Conservation (phyloP, 2,113 vertebrate species). For the Lathamus discolor region DNA sequence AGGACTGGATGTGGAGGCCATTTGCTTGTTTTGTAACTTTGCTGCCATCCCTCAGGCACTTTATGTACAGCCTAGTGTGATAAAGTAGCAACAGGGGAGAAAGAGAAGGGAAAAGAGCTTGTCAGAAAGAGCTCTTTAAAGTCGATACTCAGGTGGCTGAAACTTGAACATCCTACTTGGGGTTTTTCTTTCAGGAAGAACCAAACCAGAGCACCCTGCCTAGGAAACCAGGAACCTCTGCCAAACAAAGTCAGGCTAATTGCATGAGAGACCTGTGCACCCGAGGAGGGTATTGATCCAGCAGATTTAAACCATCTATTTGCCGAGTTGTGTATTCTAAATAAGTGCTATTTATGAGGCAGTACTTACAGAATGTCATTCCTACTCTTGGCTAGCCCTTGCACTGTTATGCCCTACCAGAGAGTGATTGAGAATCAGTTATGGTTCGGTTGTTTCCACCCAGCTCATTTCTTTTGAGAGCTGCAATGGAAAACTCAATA, state of each 20-base stretch:
- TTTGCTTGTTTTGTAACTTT: background rate
- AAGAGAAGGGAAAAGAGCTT: background rate
- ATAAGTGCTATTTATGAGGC: background rate
- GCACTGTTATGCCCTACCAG: background rate
- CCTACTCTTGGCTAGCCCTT: background rate
- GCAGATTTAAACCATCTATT: background rate
- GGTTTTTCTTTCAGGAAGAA: background rate
- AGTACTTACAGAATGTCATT: background rate
- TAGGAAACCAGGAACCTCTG: background rate
- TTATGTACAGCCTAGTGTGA: background rate
- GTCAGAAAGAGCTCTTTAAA: background rate
- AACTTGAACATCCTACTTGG: background rate
- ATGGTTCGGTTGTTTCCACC: accelerated
- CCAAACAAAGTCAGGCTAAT: background rate
- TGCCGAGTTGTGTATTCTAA: background rate
- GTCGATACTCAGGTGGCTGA: background rate
- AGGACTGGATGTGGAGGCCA: background rate
- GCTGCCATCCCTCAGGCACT: background rate
- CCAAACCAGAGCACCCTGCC: background rate
- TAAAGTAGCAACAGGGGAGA: background rate
- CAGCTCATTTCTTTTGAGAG: background rate
- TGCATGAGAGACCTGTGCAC: background rate
- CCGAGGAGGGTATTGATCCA: background rate
- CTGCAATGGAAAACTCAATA: background rate
- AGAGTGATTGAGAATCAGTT: accelerated